Evolutionary conservation across 2,888 invertebrate genomes (phyloP).

Genomic region (Euplexia lucipara): DNA sequence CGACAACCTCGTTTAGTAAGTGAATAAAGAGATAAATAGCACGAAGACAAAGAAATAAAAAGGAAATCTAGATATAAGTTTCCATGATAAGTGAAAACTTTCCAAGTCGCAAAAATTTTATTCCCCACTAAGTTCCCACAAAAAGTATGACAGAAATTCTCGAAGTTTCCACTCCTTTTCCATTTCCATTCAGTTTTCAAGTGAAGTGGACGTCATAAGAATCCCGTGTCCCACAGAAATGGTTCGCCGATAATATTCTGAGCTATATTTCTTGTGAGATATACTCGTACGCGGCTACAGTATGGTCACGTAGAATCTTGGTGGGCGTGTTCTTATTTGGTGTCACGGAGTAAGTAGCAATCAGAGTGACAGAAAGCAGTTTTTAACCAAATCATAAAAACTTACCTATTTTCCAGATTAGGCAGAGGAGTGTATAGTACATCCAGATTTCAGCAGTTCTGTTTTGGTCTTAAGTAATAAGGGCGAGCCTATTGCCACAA

Average conservation of each 20-base stretch:
- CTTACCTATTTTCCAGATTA: too few species aligned
- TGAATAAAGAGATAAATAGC: not conserved
- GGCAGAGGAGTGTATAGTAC: too few species aligned
- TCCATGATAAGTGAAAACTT: conserved; percentile 22
- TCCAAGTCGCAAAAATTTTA: conserved; percentile 30
- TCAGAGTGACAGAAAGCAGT: conserved; percentile 1
- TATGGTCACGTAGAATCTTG: conserved; percentile 64
- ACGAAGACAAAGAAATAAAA: conserved; percentile 3
- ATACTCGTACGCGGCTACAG: conserved; percentile 23
- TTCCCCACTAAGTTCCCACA: conserved; percentile 36
- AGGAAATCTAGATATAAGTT: conserved; percentile 23
- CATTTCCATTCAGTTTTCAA: conserved; percentile 48
- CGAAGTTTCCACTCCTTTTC: conserved; percentile 41
- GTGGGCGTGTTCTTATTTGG: conserved; percentile 44
- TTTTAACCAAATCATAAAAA: too few species aligned
- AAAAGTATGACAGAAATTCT: conserved; percentile 47
- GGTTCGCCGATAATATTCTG: conserved; percentile 45
- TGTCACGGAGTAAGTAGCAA: conserved; percentile 5
- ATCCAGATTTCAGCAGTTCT: too few species aligned
- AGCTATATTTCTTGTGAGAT: conserved; percentile 39
- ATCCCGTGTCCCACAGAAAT: conserved; percentile 47
- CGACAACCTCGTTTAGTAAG: not conserved
- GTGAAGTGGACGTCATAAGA: conserved; percentile 60
- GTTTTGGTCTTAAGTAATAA: too few species aligned
- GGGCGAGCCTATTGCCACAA: too few species aligned